A percentile compares a stretch with the other conserved stretches of the same genome.
These are phyloP conservation scores for Ctenopoma kingsleyae DNA, from an alignment of 2,797 vertebrate genomes.

Conservation along the genomic window DNA sequence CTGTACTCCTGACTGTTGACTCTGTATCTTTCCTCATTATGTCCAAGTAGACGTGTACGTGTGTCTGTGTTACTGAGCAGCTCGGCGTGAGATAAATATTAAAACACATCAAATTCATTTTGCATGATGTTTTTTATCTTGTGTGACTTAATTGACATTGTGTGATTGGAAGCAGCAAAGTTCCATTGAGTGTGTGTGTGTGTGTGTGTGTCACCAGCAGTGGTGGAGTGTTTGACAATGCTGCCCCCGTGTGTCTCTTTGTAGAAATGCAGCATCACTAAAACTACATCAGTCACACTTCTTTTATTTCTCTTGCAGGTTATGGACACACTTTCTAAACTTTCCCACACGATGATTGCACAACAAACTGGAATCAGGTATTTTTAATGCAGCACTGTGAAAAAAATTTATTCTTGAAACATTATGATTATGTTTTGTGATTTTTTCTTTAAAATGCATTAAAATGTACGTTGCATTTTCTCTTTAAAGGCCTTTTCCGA, in stretches of 20 bases:
- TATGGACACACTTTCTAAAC: conserved; percentile 94
- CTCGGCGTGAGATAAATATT: too few relatives aligned
- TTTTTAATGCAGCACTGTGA: not conserved
- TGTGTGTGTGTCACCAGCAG: too few relatives aligned
- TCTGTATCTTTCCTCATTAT: not conserved
- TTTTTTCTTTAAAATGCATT: too few relatives aligned
- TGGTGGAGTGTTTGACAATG: conserved; percentile 44
- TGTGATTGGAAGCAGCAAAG: not conserved
- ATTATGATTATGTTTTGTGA: not conserved
- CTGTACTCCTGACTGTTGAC: not conserved
- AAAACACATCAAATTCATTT: too few relatives aligned
- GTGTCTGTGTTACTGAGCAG: not conserved
- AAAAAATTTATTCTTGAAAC: not conserved
- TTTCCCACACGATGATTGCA: conserved; percentile 89
- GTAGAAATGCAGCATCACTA: conserved; percentile 37
- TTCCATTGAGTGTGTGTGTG: not conserved
- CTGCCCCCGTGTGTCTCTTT: conserved; percentile 69
- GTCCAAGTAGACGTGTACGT: too few relatives aligned
- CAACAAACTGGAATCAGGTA: conserved; percentile 93
- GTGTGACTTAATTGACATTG: not conserved
- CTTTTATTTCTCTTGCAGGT: conserved; percentile 83
- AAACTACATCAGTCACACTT: not conserved
- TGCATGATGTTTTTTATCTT: not conserved
- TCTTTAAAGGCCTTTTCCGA: conserved; percentile 90
- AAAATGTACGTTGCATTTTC: not conserved